phyloP scores from a whole-genome alignment of 2,113 vertebrate species.

The Empidonax traillii region DNA sequence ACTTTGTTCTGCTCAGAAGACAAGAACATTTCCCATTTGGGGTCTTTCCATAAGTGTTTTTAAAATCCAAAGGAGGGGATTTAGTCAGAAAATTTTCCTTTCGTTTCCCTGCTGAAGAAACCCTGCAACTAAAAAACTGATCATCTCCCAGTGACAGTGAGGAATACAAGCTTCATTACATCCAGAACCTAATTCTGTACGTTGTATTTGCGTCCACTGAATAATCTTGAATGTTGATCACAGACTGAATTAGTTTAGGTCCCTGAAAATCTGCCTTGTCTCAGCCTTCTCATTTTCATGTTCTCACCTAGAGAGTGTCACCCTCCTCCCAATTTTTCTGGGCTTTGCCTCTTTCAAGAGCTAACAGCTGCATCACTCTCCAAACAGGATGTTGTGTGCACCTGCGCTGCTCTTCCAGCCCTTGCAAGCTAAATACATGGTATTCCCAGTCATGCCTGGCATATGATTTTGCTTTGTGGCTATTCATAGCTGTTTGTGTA shows the following conservation, averaged over 20 bases:
- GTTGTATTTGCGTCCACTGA: not conserved
- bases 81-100: constrained; percentile 26
- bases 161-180: not conserved
- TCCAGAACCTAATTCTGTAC: not conserved
- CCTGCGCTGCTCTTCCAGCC: not conserved
- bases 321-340: not conserved
- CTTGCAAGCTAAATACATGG: not conserved
- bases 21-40: not conserved
- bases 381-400: not conserved
- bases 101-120: not conserved
- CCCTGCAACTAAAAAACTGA: not conserved
- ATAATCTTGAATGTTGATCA: not conserved
- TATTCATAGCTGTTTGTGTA: not conserved
- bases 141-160: not conserved
- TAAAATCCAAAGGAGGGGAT: not conserved
- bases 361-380: not conserved
- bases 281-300: not conserved
- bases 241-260: not conserved
- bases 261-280: not conserved
- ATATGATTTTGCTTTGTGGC: not conserved
- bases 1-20: not conserved
- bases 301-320: not conserved
- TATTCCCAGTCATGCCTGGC: not conserved
- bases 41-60: not conserved
- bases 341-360: not conserved